Conservation (phyloP, 2,797 vertebrate species). For the Cygnus olor region DNA sequence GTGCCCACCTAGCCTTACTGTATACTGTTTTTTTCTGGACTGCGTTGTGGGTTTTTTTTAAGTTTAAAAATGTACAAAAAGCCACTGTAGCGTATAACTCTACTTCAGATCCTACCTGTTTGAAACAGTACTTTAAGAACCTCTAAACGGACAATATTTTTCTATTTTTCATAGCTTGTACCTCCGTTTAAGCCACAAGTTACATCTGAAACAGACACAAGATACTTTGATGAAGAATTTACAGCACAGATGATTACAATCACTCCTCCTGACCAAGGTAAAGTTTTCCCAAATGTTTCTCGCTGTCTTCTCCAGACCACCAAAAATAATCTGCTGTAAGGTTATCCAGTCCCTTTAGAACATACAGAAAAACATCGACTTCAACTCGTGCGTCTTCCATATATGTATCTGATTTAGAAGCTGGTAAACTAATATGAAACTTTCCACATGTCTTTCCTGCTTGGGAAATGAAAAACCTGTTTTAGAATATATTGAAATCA, state of each 20-base stretch:
- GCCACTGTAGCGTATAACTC: background rate
- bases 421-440: background rate
- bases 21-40: background rate
- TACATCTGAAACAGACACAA: constrained; percentile 96
- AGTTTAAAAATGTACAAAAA: background rate
- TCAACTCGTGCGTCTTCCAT: background rate
- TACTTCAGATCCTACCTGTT: background rate
- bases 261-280: constrained; percentile 98
- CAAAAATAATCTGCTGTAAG: background rate
- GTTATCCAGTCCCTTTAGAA: background rate
- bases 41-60: background rate
- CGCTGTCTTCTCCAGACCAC: background rate
- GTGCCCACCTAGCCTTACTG: background rate
- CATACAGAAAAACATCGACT: background rate
- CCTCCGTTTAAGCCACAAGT: constrained; percentile 97
- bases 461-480: background rate
- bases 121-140: background rate
- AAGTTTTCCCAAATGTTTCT: background rate
- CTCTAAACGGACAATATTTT: background rate
- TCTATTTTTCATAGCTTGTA: constrained; percentile 83
- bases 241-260: constrained; percentile 98
- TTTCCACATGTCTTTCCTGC: background rate
- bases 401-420: background rate
- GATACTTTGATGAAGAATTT: constrained; percentile 98
- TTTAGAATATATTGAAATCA: background rate